A percentile compares a stretch with the other conserved stretches of the same genome.
These are phyloP conservation scores for Alfaro cultratus DNA, from an alignment of 2,797 vertebrate genomes.

Conservation along the genomic window DNA sequence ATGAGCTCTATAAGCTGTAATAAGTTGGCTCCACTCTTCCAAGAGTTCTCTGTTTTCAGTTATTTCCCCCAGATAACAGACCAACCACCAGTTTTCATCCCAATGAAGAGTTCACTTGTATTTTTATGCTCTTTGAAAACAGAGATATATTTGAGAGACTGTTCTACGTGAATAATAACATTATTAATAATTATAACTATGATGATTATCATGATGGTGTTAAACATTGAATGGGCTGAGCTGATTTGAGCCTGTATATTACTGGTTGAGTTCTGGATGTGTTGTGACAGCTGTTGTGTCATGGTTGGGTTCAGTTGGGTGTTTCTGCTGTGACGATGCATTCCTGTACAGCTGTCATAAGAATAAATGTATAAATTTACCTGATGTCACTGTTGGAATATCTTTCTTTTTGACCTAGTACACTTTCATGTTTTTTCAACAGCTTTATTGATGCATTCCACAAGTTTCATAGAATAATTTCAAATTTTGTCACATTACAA, in stretches of 20 bases:
- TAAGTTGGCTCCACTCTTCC: conserved; percentile 53
- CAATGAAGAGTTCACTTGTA: conserved; percentile 74
- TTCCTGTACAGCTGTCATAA: conserved; percentile 80
- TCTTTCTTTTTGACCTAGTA: conserved; percentile 12
- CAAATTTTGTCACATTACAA: background rate
- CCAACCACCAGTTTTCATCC: conserved; percentile 65
- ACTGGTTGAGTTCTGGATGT: conserved; percentile 75
- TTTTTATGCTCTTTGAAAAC: conserved; percentile 81
- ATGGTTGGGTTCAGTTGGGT: conserved; percentile 76
- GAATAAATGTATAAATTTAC: conserved; percentile 79
- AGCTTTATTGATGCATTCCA: background rate
- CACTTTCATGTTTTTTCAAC: background rate
- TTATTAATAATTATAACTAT: conserved; percentile 50
- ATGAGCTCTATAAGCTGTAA: conserved; percentile 48
- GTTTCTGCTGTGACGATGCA: conserved; percentile 79
- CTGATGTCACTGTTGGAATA: conserved; percentile 5
- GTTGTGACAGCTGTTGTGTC: conserved; percentile 76
- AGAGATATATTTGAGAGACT: conserved; percentile 77
- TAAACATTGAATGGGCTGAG: conserved; percentile 59
- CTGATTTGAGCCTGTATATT: conserved; percentile 71
- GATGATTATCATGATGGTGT: conserved; percentile 35
- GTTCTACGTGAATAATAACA: conserved; percentile 74
- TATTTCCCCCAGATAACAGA: conserved; percentile 52
- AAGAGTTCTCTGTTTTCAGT: conserved; percentile 53
- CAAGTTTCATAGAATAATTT: background rate